Evolutionary conservation across 2,888 invertebrate species (phyloP).

Genomic region (Monoplex corrugatus): DNA sequence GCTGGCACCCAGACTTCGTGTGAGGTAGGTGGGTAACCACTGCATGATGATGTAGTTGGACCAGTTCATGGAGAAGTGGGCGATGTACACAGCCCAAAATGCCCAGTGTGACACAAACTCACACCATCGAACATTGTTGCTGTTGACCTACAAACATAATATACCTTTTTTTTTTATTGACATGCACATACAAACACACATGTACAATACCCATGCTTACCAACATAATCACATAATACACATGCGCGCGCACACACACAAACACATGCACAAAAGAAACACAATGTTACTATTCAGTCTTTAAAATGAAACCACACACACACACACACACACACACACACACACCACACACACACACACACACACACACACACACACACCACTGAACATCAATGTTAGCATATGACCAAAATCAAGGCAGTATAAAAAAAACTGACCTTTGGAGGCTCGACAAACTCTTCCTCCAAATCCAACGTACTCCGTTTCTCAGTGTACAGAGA

Average conservation of each 20-base stretch:
- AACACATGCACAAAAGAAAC: no score
- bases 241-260: no score
- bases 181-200: no score
- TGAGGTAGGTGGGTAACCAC: constrained; percentile 89
- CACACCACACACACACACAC: no score
- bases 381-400: no score
- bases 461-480: constrained; percentile 75
- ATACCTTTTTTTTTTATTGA: background rate
- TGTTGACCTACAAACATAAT: constrained; percentile 84
- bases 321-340: no score
- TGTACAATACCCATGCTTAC: background rate
- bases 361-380: no score
- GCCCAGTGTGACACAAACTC: constrained; percentile 87
- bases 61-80: constrained; percentile 92
- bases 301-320: no score
- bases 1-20: constrained; percentile 86
- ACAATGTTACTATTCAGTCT: constrained; percentile 46
- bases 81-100: constrained; percentile 88
- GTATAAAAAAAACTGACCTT: no score
- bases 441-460: constrained; percentile 81
- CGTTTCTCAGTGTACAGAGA: constrained; percentile 85
- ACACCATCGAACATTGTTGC: constrained; percentile 85
- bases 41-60: constrained; percentile 90
- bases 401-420: no score
- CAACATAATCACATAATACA: no score